A percentile compares a stretch with the other conserved stretches of the same genome.
phyloP scores from a whole-genome alignment of 2,888 invertebrate species.

The Linyphia triangularis region DNA sequence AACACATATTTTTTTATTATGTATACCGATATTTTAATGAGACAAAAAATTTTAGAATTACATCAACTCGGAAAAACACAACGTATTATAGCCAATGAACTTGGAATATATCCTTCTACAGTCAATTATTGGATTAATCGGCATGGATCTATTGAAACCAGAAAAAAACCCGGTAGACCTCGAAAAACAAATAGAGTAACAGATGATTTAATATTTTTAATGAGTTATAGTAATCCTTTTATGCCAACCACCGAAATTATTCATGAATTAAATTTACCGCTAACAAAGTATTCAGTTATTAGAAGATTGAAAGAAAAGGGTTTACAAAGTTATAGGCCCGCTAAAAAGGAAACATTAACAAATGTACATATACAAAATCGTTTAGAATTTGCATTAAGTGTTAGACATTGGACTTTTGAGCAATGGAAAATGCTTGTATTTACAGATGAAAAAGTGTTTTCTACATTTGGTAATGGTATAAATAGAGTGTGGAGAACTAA shows the following conservation, averaged over 20 bases:
- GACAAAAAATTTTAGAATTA: conserved; percentile 17
- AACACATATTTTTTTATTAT: too few relatives aligned
- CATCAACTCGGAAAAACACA: not conserved
- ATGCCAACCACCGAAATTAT: conserved; percentile 14
- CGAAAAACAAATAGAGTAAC: not conserved
- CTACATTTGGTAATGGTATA: conserved; percentile 6
- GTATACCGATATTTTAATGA: conserved; percentile 6
- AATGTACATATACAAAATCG: not conserved
- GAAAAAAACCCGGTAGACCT: conserved; percentile 22
- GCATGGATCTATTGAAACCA: not conserved
- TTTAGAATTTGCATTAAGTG: conserved; percentile 25
- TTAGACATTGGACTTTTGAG: not conserved
- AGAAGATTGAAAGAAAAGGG: conserved; percentile 32
- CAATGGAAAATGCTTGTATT: conserved; percentile 34
- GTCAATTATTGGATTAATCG: conserved; percentile 48
- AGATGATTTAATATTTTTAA: conserved; percentile 19
- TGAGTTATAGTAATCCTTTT: conserved; percentile 23
- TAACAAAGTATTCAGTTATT: conserved; percentile 10
- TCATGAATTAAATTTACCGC: not conserved
- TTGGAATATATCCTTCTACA: not conserved
- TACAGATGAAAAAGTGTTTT: conserved; percentile 42
- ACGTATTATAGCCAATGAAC: not conserved
- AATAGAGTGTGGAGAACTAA: conserved; percentile 29
- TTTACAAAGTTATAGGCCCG: not conserved
- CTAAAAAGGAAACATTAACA: conserved; percentile 13